Evolutionary conservation across 2,113 vertebrate genomes (phyloP).

Genomic region (Cranoglanis bouderius): DNA sequence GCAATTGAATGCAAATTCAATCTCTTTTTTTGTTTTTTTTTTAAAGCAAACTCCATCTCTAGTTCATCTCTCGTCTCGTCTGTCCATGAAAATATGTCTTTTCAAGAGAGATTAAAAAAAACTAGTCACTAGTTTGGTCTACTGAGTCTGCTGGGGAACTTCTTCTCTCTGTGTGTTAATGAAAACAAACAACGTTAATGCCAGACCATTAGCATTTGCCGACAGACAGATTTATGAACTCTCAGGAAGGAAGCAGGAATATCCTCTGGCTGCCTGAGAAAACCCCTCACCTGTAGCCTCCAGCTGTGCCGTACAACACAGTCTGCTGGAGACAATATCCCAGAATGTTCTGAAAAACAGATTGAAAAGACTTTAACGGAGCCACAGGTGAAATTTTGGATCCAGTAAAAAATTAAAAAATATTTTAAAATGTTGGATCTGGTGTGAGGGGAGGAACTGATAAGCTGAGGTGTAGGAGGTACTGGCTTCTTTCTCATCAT

Average conservation of each 20-base stretch:
- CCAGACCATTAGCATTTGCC: slow-evolving; percentile 62
- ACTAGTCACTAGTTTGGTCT: not conserved
- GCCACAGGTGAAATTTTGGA: not conserved
- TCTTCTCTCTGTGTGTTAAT: slow-evolving; percentile 23
- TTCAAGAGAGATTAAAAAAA: not conserved
- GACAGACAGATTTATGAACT: slow-evolving; percentile 76
- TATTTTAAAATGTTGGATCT: slow-evolving; percentile 6
- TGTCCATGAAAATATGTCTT: not conserved
- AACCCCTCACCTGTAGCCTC: slow-evolving; percentile 51
- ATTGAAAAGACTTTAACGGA: not conserved
- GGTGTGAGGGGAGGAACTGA: slow-evolving; percentile 50
- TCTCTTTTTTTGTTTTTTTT: too few species aligned
- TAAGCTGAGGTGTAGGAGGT: slow-evolving; percentile 46
- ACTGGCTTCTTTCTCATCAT: slow-evolving; percentile 51
- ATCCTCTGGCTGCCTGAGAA: slow-evolving; percentile 62
- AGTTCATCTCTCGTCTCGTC: not conserved
- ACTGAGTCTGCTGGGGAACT: not conserved
- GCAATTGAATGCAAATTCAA: too few species aligned
- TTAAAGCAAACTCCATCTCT: too few species aligned
- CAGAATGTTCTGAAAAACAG: not conserved
- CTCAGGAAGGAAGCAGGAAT: slow-evolving; percentile 73
- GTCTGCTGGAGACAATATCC: not conserved
- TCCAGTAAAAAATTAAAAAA: not conserved
- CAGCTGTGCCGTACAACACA: not conserved
- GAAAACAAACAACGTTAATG: slow-evolving; percentile 65